Evolutionary conservation across 2,797 vertebrate species (phyloP), one percentile per base, ranked within the genome.

Genomic region (Rhinogobio ventralis): DNA sequence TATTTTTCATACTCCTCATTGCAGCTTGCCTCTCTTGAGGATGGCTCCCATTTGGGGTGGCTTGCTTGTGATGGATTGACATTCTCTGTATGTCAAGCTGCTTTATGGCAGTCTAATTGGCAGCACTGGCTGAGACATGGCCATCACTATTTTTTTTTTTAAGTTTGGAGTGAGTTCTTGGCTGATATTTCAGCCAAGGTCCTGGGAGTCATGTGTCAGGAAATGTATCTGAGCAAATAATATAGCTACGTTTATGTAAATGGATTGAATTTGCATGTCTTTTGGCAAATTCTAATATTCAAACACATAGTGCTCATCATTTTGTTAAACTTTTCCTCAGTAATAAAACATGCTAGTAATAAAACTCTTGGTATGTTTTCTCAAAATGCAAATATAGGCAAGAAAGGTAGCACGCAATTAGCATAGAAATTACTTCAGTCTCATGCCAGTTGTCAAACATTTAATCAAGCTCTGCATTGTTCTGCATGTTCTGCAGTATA

Each of bases 21-120:
- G 90, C 91, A 90, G 90, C 82, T 75, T 79, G 25, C 85, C 69
- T 90, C 89, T 86, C 93, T 71, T 23, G 91, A 93, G 92, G 91
- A 89, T 88, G 73, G 49, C 42, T 66, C 36, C 76, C 66, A 85
- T 64, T 62, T 68, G 82, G 81, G 64, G 91, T 91, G 90, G 90
- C 91, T 92, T 89, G 79, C 91, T 90, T 90, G 92, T 95, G 94
- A 95, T 94, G 92, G 94, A 95, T 93, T 94, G 94, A 93, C 93
- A 91, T 94, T 93, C 91, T 91, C 91, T 90, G 90, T 91, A 93
- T 93, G 94, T 94, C 93, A 93, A 93, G 92, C 92, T 91, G 92
- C 93, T 94, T 94, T 94, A 94, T 93, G 91, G 93, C 87, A 91
- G 92, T 93, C 92, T 94, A 94, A 94, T 95, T 93, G 95, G 93